Evolutionary conservation across 2,888 invertebrate genomes (phyloP).

Genomic region (Serripes groenlandicus): DNA sequence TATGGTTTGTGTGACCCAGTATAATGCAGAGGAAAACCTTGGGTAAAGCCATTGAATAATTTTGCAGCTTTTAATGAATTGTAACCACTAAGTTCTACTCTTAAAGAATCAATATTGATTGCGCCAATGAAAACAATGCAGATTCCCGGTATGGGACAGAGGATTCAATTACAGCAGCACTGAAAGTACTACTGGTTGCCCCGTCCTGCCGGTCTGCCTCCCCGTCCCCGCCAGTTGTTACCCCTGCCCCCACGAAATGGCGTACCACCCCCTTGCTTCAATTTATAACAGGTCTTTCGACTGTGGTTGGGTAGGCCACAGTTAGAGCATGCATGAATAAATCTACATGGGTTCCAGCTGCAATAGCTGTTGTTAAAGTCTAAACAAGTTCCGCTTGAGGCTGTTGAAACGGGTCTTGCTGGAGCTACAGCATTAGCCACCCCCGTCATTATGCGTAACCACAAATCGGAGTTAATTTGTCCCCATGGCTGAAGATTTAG

Average conservation of each 20-base stretch:
- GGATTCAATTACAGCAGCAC: neutral
- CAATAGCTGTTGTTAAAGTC: constrained; percentile 18
- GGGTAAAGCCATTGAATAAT: constrained; percentile 12
- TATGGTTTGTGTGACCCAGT: constrained; percentile 6
- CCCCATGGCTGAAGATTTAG: neutral
- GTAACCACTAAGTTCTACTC: neutral
- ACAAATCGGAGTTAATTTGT: constrained; percentile 5
- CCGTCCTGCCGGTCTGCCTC: neutral
- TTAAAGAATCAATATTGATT: neutral
- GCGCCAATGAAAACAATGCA: constrained; percentile 7
- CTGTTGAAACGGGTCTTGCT: neutral
- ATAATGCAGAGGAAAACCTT: constrained; percentile 27
- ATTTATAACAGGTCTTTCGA: neutral
- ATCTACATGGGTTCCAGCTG: constrained; percentile 7
- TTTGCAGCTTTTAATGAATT: neutral
- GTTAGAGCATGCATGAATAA: neutral
- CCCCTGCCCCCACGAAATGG: neutral
- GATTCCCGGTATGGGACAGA: neutral
- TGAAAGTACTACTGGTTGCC: neutral
- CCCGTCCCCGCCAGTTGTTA: neutral
- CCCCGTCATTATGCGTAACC: constrained; percentile 22
- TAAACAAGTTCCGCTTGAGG: neutral
- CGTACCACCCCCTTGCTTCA: neutral
- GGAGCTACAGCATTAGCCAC: neutral
- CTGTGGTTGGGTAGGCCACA: neutral